A percentile compares a stretch with the other conserved stretches of the same genome.
Conservation (phyloP, 2,113 vertebrate species). For the Rattus rattus region DNA sequence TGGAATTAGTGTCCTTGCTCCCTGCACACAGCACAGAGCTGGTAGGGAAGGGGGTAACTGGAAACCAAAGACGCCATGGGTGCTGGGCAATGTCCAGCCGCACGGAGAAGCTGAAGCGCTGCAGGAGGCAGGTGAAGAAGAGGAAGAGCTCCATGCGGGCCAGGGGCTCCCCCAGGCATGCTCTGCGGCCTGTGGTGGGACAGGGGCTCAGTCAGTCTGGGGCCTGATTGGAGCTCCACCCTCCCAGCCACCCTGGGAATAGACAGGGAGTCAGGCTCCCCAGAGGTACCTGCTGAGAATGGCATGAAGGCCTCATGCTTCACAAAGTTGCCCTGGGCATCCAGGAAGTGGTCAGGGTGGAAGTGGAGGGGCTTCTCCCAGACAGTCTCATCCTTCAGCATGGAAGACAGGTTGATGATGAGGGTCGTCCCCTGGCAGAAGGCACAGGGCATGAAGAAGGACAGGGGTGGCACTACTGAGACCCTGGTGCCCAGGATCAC, state of each 20-base stretch:
- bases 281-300: conserved; percentile 89
- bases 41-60: conserved; percentile 49
- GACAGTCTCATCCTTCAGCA: neutral
- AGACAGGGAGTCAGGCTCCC: accelerated
- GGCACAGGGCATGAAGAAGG: neutral
- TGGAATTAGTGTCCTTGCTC: neutral
- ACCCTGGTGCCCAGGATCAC: neutral
- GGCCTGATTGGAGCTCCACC: neutral
- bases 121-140: conserved; percentile 84
- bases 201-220: neutral
- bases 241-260: accelerated
- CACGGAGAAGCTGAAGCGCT: conserved; percentile 81
- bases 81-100: conserved; percentile 72
- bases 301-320: conserved; percentile 90
- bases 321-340: conserved; percentile 85
- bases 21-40: conserved; percentile 70
- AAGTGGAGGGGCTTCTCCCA: neutral
- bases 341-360: conserved; percentile 70
- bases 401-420: neutral
- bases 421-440: neutral
- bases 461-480: accelerated
- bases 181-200: neutral
- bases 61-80: accelerated
- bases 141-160: conserved; percentile 76
- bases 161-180: conserved; percentile 83